Conservation (phyloP, 2,113 vertebrate genomes). For the Paralichthys olivaceus region DNA sequence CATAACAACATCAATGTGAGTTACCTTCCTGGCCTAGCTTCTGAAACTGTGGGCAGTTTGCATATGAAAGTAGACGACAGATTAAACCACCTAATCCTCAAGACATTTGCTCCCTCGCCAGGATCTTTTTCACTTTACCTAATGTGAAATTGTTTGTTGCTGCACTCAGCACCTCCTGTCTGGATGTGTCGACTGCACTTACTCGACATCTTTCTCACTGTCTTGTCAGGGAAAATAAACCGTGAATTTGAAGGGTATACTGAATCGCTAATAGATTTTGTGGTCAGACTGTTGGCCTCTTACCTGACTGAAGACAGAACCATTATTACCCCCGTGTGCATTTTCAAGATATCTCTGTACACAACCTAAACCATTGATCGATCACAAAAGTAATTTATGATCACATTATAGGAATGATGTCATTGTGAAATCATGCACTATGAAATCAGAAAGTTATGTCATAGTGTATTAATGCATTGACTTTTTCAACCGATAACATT, state of each 20-base stretch:
- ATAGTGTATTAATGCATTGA: too few species aligned
- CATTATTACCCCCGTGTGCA: neutral
- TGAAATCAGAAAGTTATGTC: too few species aligned
- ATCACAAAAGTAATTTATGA: too few species aligned
- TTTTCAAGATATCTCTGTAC: too few species aligned
- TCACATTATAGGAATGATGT: too few species aligned
- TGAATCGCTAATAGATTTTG: neutral
- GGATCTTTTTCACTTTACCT: slow-evolving; percentile 17
- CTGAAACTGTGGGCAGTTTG: slow-evolving; percentile 28
- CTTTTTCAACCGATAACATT: too few species aligned
- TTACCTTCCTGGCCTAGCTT: slow-evolving; percentile 44
- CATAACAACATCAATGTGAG: slow-evolving; percentile 14
- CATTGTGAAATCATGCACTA: too few species aligned
- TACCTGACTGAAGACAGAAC: neutral
- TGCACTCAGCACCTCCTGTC: slow-evolving; percentile 6
- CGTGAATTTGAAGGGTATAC: neutral
- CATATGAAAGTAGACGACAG: slow-evolving; percentile 52
- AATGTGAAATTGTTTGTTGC: slow-evolving; percentile 4
- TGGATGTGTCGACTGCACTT: neutral
- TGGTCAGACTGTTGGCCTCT: neutral
- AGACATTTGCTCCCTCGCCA: slow-evolving; percentile 18
- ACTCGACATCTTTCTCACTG: neutral
- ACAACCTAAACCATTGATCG: too few species aligned
- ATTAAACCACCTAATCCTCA: slow-evolving; percentile 52
- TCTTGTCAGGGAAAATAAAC: neutral